Base-by-base conservation (phyloP, 1,140 invertebrate genomes). In the Drosophila navojoa region DNA sequence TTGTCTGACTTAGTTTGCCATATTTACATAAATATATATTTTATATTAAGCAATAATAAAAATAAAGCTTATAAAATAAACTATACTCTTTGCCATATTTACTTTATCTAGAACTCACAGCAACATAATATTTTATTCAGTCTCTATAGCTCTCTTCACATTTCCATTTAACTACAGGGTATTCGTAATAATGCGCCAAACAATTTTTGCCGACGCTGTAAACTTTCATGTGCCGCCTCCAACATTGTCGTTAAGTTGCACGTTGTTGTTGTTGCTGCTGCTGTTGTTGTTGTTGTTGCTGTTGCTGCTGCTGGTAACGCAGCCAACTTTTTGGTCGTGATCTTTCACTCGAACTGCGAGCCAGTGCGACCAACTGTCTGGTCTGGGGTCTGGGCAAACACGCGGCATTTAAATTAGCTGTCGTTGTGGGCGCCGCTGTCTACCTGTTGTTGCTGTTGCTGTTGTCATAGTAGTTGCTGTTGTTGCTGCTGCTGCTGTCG, bases 261-360 rank as follows among this genome's bases (percentile, higher is more conserved):
- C 42, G 64, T 73, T 49, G 64, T 57, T 58, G 61, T 57, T 61
- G 63, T 10, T 15, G 70, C 29, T 42, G 63, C 7, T 15, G 70
- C 38, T 40, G 58, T 35, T 52, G 61, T 22, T 58, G 38, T 16
- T 53, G 25, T 25, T 57, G 54, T 25, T 57, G 45, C 2, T 57
- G 54, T 3, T 40, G 27, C 9, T 66, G 53, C 10, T 44, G 68
- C 68, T 71, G 49, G 52, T 40, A 67, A 40, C 49, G 68, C 62
- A 81, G 81, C 67, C 81, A 85, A 78, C 79, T 82, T 89, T 86
- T 87, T 79, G 84, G 76, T 89, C 82, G 84, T 89, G 82, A 87
- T 87, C 82, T 87, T 87, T 89, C 84, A 82, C 77, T 79, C 67
- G 61, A 63, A 58, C 64, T 49, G 62, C 64, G 55, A 71, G 42